Evolutionary conservation across 2,113 vertebrate genomes (phyloP).

Genomic region (Colaptes auratus): DNA sequence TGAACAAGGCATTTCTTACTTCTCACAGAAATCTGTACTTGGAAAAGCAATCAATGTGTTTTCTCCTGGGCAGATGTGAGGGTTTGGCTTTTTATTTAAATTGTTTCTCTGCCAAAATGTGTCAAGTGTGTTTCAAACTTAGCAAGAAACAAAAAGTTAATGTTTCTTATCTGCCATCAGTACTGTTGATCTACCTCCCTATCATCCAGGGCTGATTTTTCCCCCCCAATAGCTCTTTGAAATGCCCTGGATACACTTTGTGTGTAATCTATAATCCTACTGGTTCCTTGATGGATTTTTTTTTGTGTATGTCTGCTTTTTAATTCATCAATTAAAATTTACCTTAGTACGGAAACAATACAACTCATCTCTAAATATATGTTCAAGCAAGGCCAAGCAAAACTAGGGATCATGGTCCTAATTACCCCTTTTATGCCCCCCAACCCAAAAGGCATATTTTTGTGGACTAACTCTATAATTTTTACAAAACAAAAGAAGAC

Average conservation of each 20-base stretch:
- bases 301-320: background rate
- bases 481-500: background rate
- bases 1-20: background rate
- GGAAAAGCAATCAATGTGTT: background rate
- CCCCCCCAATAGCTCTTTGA: background rate
- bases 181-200: background rate
- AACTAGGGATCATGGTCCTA: background rate
- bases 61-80: background rate
- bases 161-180: background rate
- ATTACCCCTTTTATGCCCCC: background rate
- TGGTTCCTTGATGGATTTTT: background rate
- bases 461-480: background rate
- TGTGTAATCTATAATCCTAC: background rate
- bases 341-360: background rate
- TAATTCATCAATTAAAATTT: background rate
- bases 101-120: background rate
- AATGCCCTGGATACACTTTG: background rate
- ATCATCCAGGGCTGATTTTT: background rate
- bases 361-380: background rate
- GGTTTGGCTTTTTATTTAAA: background rate
- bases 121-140: background rate
- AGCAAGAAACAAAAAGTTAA: background rate
- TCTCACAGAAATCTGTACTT: background rate
- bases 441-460: background rate
- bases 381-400: background rate